Evolutionary conservation across 1,140 invertebrate genomes (phyloP), one percentile per base, ranked within the genome.

Genomic region (Branchinecta lindahli): DNA sequence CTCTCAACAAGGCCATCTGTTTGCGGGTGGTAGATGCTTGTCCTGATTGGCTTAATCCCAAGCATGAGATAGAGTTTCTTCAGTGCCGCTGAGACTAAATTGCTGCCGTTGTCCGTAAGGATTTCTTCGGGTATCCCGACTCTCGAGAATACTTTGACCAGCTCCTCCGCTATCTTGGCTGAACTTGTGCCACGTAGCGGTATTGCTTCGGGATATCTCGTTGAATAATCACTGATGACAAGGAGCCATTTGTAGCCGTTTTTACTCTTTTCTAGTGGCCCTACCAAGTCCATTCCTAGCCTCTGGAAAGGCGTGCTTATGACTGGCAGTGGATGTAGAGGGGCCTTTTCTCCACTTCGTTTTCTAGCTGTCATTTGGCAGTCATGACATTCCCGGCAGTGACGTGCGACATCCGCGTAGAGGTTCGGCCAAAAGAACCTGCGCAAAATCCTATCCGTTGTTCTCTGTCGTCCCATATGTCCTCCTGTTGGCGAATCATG

Each of bases 191-290:
- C 72, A 8, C 72, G 67, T 15, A 77, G 71, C 8, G 73, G 45
- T 67, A 72, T 70, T 46, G 66, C 71, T 65, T 74, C 75, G 6
- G 74, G 68, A 73, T 74, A 79, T 71, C 76, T 76, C 44, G 76
- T 76, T 66, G 77, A 73, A 68, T 76, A 73, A 72, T 78, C 76
- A 33, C 67, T 69, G 10, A 77, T 69, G 6, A 79, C 76, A n/a
- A 79, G 52, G 44, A 78, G 72, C 72, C 75, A 77, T 46, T 72
- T 68, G 68, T 74, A 73, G 45, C 74, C 74, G 4, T 65, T 67
- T 45, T 46, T 8, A 66, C 66, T 52, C 7, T 10, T 9, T 2
- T 69, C n/a, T 5, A 74, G 68, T 45, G 74, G 74, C 7, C 73
- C 74, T 8, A 75, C 61, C 18, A 73, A 70, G 67, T 74, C 73